Percentiles rank a stretch among this genome's conserved stretches.
Evolutionary conservation across 2,797 vertebrate species (phyloP).

Genomic region (Glossophaga mutica): DNA sequence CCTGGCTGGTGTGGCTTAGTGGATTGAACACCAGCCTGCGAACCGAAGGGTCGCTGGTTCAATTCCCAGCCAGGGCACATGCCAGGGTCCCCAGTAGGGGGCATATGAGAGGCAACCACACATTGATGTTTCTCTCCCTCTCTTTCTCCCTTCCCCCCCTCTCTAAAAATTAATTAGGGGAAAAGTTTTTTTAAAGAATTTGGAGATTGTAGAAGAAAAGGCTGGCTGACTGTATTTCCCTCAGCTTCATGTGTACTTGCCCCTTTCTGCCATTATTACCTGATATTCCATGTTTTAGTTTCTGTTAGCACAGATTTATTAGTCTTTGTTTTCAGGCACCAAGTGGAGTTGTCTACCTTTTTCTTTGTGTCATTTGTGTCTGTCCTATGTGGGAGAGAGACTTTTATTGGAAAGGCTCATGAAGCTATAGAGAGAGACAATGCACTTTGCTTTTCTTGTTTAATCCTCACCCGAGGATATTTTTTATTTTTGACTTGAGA

Average conservation of each 20-base stretch:
- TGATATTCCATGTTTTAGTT: background rate
- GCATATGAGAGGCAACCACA: too few relatives aligned
- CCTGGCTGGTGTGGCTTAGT: too few relatives aligned
- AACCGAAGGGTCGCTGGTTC: too few relatives aligned
- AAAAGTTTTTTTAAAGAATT: background rate
- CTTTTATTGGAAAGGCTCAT: background rate
- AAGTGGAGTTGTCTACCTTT: background rate
- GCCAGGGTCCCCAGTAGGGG: too few relatives aligned
- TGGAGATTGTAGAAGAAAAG: background rate
- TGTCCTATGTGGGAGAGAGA: background rate
- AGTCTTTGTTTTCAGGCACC: background rate
- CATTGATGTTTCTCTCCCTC: too few relatives aligned
- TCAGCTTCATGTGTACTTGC: background rate
- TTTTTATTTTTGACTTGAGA: background rate
- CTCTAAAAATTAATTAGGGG: too few relatives aligned
- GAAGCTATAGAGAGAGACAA: background rate
- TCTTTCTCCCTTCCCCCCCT: too few relatives aligned
- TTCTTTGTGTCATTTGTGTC: conserved; percentile 11
- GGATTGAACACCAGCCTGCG: too few relatives aligned
- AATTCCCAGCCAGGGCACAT: too few relatives aligned
- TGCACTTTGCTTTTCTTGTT: background rate
- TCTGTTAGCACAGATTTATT: background rate
- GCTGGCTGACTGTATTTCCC: background rate
- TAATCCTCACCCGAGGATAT: background rate
- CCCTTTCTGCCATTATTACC: background rate